Evolutionary conservation across 1,140 invertebrate species (phyloP), one percentile per base, ranked within the genome.

Genomic region (Helicoverpa zea): DNA sequence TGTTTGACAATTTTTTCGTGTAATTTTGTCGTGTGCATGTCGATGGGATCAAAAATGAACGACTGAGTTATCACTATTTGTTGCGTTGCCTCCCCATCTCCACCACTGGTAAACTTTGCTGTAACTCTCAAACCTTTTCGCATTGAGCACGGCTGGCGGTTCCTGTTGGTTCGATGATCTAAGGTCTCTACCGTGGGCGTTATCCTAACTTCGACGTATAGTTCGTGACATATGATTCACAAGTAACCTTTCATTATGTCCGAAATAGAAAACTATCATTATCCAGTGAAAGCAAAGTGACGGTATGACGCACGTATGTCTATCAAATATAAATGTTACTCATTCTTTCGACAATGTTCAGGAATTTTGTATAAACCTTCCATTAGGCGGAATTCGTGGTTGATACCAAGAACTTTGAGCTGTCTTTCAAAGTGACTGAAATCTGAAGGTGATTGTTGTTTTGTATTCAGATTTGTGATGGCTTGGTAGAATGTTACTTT

Each of bases 311-410:
- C 63, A 66, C 63, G 63, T 43, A 9, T 66, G 63, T 47, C 35
- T 66, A 66, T 66, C 63, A 47, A 66, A 66, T 66, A 59, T 59
- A 66, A 66, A 66, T 66, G 63, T 43, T 47, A 66, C 35, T 16
- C 10, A 66, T 47, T 14, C 14, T n/a, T 2, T 13, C n/a, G 4
- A 54, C 13, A 54, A 14, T n/a, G 52, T 54, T n/a, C 0, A 13
- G 13, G 52, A 54, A 35, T 35, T 54, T n/a, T 54, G 52, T n/a
- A 35, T 35, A 35, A 35, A 35, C 52, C 52, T 54, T 13, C n/a
- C 52, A n/a, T 54, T 54, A 54, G 52, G 52, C 14, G 52, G n/a
- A 54, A 54, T 54, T 54, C 52, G 12, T 54, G 1, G 52, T 54
- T n/a, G 23, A 23, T n/a, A n/a, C n/a, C n/a, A 2, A 23, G 23